phyloP scores from a whole-genome alignment of 2,113 vertebrate genomes.

The Atlantisia rogersi region DNA sequence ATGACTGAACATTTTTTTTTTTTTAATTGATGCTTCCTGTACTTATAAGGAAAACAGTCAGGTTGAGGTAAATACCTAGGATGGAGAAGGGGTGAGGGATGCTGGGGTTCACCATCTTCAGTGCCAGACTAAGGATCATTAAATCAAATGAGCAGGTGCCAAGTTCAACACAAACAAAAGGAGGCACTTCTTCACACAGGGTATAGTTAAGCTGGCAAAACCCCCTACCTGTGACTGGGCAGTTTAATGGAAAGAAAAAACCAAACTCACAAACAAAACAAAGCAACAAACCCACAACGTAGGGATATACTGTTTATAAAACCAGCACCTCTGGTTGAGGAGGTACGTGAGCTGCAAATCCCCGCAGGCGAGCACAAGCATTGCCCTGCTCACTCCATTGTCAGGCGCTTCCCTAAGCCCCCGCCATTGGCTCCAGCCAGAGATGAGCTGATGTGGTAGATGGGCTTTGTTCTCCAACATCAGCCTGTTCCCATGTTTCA shows the following conservation, averaged over 20 bases:
- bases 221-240: conserved; percentile 16
- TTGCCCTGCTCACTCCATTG: background rate
- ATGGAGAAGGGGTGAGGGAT: background rate
- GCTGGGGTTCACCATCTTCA: background rate
- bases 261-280: no score
- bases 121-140: background rate
- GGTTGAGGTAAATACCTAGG: background rate
- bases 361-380: background rate
- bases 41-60: conserved; percentile 22
- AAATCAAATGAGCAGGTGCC: conserved; percentile 55
- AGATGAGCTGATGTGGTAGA: background rate
- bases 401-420: background rate
- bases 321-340: conserved; percentile 27
- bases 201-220: conserved; percentile 7
- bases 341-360: background rate
- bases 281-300: background rate
- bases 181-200: background rate
- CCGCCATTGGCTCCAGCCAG: background rate
- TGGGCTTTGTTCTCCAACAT: background rate
- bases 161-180: conserved; percentile 38
- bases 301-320: conserved; percentile 14
- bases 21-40: conserved; percentile 40
- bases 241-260: background rate
- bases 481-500: background rate
- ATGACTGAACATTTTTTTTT: conserved; percentile 19